Base-by-base conservation (phyloP, 2,888 invertebrate genomes). In the Protophormia terraenovae region DNA sequence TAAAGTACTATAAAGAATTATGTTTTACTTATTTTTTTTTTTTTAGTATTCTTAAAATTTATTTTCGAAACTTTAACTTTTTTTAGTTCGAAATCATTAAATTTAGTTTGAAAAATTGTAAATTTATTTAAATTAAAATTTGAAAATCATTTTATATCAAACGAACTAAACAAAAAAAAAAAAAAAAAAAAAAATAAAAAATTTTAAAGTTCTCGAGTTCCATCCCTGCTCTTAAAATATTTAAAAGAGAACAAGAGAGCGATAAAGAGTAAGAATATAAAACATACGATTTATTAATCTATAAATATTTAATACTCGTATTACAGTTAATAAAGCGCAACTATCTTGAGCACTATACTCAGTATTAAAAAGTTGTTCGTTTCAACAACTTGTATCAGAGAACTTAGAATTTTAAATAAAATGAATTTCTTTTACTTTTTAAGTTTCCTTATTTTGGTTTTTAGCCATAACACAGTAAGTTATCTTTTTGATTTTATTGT, bases 281-380 rank as follows among this genome's bases (percentile, higher is more conserved):
- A 16, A 1, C 19, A 47, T 19, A 19, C 16, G 16, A 16, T 47
- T 19, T 47, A 1, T 47, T 41, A 41, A 41, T 41, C 41, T 41
- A 22, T 22, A n/a, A n/a, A n/a, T n/a, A n/a, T n/a, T n/a, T n/a
- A 22, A 7, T 10, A 53, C 4, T 24, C 41, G 12, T 41, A 27
- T 58, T 58, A n/a, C 32, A 22, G 19, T 24, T 22, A 19, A 22
- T 50, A 16, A 50, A 50, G 50, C 22, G 24, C 8, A 22, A 4
- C 24, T 10, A 12, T 0, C 19, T 41, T 1, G 22, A 60, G 24
- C 10, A 47, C 0, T 50, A 53, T 6, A n/a, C 5, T 29, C 27
- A 76, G 75, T 76, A 27, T 35, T 50, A 8, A 38, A 27, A 64
- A 35, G 66, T 58, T 67, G 22, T 24, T 64, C 10, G 16, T 6